Evolutionary conservation across 2,888 invertebrate genomes (phyloP), one percentile per base, ranked within the genome.

Genomic region (Agrotis ipsilon): DNA sequence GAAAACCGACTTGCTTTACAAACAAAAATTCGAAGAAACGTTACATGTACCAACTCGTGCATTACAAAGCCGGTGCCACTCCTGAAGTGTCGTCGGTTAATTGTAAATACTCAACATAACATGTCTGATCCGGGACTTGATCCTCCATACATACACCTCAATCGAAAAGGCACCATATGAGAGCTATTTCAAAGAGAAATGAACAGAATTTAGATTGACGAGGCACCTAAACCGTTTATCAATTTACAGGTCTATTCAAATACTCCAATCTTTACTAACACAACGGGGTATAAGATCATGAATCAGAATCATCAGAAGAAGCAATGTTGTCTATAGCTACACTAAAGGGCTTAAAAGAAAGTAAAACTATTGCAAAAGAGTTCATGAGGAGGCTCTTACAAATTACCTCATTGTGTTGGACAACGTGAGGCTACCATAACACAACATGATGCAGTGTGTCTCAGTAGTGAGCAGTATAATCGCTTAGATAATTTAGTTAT

Each of bases 391-490:
- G 39, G 39, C 39, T 39, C 39, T 39, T 39, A 11, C 11, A 2
- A 11, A 9, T 39, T 39, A 45, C 48, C 16, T 51, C 11, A 71
- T 76, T 66, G 58, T 66, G 32, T 27, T 27, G 14, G n/a, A 75
- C 11, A 62, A 39, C 16, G 43, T 54, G 54, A 14, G 11, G 24
- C 39, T 64, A 49, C 54, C 45, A 66, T 43, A 55, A 59, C 32
- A 48, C 11, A 71, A 48, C 16, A 66, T 48, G 45, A 67, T 67
- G 49, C 39, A 49, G 21, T 74, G 65, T 68, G 46, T 64, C 54
- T 13, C 39, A 61, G 27, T 62, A 54, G 68, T 72, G 65, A 68
- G 18, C 43, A 68, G 54, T 54, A 18, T 68, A 78, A 80, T 78
- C 18, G n/a, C 45, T 32, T 52, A 13, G 21, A 59, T 75, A 63